Conservation (phyloP, 2,888 invertebrate genomes). For the Cheilosia scutellata region DNA sequence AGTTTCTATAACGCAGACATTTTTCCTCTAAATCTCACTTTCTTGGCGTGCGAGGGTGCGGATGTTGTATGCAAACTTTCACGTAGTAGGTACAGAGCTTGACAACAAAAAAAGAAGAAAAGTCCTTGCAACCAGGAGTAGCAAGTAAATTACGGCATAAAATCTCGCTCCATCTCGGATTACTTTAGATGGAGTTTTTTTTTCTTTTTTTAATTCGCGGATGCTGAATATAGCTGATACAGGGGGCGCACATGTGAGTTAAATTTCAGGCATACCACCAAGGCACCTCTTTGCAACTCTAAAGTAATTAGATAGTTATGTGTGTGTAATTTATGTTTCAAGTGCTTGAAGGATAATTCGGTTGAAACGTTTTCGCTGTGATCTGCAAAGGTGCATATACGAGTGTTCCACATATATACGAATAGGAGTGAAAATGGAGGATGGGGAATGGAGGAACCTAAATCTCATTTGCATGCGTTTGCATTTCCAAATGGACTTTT, state of each 20-base stretch:
- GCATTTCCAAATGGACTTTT: constrained; percentile 73
- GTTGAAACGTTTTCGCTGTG: constrained; percentile 62
- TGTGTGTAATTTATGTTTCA: constrained; percentile 75
- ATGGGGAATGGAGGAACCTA: background rate
- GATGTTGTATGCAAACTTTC: constrained; percentile 51
- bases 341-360: constrained; percentile 75
- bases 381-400: constrained; percentile 42
- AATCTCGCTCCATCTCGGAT: constrained; percentile 53
- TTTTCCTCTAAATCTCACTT: constrained; percentile 66
- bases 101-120: constrained; percentile 6
- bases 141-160: constrained; percentile 31
- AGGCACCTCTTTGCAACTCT: constrained; percentile 49
- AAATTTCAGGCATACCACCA: constrained; percentile 30
- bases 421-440: background rate
- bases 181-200: constrained; percentile 40
- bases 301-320: constrained; percentile 75
- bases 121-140: constrained; percentile 23
- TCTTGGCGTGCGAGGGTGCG: constrained; percentile 42
- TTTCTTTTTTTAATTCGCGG: constrained; percentile 4
- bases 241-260: constrained; percentile 8
- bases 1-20: constrained; percentile 54
- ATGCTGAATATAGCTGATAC: background rate
- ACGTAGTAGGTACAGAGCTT: constrained; percentile 26
- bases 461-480: constrained; percentile 74
- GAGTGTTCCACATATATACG: background rate